Conservation (phyloP, 2,888 invertebrate genomes). For the Caenorhabditis wallacei region DNA sequence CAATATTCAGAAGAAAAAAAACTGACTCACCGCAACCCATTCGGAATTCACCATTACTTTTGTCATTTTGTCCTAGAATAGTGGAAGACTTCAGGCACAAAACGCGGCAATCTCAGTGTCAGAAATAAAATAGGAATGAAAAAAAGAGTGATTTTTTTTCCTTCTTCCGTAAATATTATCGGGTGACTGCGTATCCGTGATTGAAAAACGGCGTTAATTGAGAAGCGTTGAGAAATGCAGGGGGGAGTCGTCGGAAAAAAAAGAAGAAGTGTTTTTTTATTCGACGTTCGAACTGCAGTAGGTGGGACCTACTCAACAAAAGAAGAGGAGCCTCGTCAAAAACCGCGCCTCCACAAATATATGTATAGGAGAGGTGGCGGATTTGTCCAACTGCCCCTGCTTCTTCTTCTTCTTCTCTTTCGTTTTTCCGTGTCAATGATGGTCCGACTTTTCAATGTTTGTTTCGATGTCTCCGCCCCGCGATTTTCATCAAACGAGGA, state of each 20-base stretch:
- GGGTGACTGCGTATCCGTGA: constrained; percentile 44
- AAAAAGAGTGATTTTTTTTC: neutral
- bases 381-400: too few relatives aligned
- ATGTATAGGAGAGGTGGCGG: constrained; percentile 44
- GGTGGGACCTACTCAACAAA: constrained; percentile 45
- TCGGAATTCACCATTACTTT: constrained; percentile 51
- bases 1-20: neutral
- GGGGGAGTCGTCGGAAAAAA: constrained; percentile 30
- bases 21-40: constrained; percentile 57
- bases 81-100: neutral
- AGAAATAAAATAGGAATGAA: constrained; percentile 8
- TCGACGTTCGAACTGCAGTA: constrained; percentile 58
- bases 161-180: constrained; percentile 23
- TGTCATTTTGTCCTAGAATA: constrained; percentile 34
- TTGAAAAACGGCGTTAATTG: constrained; percentile 57
- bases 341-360: constrained; percentile 46
- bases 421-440: constrained; percentile 21
- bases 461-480: constrained; percentile 27
- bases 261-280: constrained; percentile 51
- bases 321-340: constrained; percentile 35
- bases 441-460: constrained; percentile 44
- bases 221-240: constrained; percentile 39
- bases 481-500: constrained; percentile 14
- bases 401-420: constrained; percentile 8
- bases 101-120: neutral